These are phyloP conservation scores for Hephaestus fuliginosus DNA, from an alignment of 2,797 vertebrate genomes.

Conservation along the genomic window DNA sequence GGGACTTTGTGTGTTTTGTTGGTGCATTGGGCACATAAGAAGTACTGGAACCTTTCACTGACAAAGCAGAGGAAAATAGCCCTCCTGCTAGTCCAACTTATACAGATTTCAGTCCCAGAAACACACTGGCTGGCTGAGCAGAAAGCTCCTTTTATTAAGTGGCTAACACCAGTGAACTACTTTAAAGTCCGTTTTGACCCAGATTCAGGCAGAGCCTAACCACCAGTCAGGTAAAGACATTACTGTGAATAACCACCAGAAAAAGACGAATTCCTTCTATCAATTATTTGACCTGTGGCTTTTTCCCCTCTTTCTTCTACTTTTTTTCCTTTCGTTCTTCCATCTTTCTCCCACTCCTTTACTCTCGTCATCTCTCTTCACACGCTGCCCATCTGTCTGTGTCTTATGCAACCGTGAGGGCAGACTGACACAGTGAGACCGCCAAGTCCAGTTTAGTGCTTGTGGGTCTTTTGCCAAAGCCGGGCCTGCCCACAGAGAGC, in stretches of 20 bases:
- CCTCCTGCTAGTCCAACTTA: slow-evolving; percentile 52
- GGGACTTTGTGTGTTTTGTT: slow-evolving; percentile 22
- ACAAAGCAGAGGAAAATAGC: slow-evolving; percentile 31
- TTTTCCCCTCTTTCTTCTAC: slow-evolving; percentile 11
- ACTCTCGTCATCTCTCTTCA: slow-evolving; percentile 54
- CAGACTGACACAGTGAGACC: slow-evolving; percentile 49
- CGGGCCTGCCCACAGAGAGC: slow-evolving; percentile 41
- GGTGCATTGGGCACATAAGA: slow-evolving; percentile 5
- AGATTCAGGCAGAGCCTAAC: slow-evolving; percentile 35
- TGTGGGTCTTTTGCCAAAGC: slow-evolving; percentile 51
- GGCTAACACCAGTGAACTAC: slow-evolving; percentile 39
- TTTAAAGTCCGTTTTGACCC: slow-evolving; percentile 49
- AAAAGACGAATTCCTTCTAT: slow-evolving; percentile 45
- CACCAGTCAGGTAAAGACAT: slow-evolving; percentile 66
- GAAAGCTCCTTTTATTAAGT: slow-evolving; percentile 41
- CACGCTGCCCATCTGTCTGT: slow-evolving; percentile 61
- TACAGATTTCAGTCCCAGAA: slow-evolving; percentile 39
- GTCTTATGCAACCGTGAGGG: slow-evolving; percentile 63
- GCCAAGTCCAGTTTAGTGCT: slow-evolving; percentile 59
- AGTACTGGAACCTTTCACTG: slow-evolving; percentile 33
- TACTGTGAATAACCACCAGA: slow-evolving; percentile 43
- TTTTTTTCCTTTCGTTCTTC: slow-evolving; percentile 50
- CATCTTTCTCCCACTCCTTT: slow-evolving; percentile 45
- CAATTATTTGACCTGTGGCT: slow-evolving; percentile 11
- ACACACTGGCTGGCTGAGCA: slow-evolving; percentile 38